These are phyloP conservation scores for Etia nguti DNA, from an alignment of 2,113 vertebrate species.

Conservation along the genomic window DNA sequence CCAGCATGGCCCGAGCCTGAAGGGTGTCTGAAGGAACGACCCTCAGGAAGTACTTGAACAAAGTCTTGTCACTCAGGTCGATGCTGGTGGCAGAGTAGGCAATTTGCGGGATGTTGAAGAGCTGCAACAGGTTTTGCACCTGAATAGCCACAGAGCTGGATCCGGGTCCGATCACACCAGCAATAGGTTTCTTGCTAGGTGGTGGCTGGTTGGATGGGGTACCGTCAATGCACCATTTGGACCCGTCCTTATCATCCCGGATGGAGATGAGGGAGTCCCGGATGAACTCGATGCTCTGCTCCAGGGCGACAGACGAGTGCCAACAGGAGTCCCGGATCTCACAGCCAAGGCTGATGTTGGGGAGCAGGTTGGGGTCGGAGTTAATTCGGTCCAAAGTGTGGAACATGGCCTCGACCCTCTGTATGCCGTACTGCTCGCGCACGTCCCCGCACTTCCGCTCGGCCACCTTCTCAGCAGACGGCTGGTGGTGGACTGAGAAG, in stretches of 20 bases:
- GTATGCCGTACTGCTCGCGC: constrained; percentile 97
- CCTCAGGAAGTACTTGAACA: constrained; percentile 96
- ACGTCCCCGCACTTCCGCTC: constrained; percentile 97
- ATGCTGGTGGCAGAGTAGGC: constrained; percentile 98
- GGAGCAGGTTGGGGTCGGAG: constrained; percentile 84
- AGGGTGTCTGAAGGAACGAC: constrained; percentile 96
- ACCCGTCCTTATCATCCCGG: constrained; percentile 89
- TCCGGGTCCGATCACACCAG: constrained; percentile 95
- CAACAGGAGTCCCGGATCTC: constrained; percentile 98
- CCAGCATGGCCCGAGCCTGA: constrained; percentile 94
- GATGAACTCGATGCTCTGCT: constrained; percentile 99
- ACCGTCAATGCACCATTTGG: constrained; percentile 87
- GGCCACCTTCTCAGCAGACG: constrained; percentile 91
- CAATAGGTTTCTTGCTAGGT: constrained; percentile 91
- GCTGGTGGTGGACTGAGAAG: constrained; percentile 98
- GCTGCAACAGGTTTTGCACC: constrained; percentile 95
- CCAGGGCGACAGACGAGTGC: constrained; percentile 96
- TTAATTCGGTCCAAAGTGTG: constrained; percentile 97
- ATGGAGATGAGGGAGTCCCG: constrained; percentile 97
- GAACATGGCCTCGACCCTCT: constrained; percentile 98
- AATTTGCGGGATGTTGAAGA: constrained; percentile 98
- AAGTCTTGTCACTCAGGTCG: constrained; percentile 95
- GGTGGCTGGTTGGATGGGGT: constrained; percentile 77
- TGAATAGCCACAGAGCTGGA: constrained; percentile 99
- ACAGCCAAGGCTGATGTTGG: constrained; percentile 94